These are phyloP conservation scores for Linnaemya tessellans DNA, from an alignment of 2,888 invertebrate species.

Conservation along the genomic window DNA sequence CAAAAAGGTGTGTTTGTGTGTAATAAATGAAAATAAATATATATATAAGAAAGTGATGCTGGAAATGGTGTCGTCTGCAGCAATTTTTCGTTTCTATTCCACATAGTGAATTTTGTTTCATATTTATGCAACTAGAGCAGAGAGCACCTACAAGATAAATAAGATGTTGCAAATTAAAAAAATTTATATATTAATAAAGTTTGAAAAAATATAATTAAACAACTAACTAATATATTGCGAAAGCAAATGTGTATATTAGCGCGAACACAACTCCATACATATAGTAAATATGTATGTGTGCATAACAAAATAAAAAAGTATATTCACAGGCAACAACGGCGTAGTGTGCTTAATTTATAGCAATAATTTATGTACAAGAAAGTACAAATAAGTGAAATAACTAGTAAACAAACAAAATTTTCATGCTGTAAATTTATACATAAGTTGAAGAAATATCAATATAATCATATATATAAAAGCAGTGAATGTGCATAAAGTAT, in stretches of 20 bases:
- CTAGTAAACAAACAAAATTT: constrained; percentile 49
- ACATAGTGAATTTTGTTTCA: constrained; percentile 24
- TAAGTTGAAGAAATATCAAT: not conserved
- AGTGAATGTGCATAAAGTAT: not conserved
- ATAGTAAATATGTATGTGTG: not conserved
- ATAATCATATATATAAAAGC: not conserved
- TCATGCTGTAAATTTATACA: not conserved
- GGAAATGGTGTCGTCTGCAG: constrained; percentile 66
- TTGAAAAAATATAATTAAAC: constrained; percentile 43
- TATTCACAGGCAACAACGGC: constrained; percentile 49
- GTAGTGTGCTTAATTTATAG: constrained; percentile 6
- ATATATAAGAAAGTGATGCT: constrained; percentile 39
- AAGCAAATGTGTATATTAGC: not conserved
- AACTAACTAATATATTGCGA: constrained; percentile 6
- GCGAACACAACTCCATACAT: not conserved
- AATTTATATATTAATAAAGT: constrained; percentile 4
- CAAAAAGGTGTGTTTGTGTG: constrained; percentile 36
- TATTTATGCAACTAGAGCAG: constrained; percentile 55
- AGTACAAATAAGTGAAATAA: not conserved
- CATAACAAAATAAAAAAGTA: constrained; percentile 23
- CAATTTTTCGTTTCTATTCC: constrained; percentile 38
- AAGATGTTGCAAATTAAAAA: constrained; percentile 24
- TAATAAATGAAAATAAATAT: constrained; percentile 18
- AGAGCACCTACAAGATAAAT: constrained; percentile 42
- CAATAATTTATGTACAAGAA: constrained; percentile 17